Evolutionary conservation across 2,888 invertebrate genomes (phyloP).

Genomic region (Pyrocoelia pectoralis): DNA sequence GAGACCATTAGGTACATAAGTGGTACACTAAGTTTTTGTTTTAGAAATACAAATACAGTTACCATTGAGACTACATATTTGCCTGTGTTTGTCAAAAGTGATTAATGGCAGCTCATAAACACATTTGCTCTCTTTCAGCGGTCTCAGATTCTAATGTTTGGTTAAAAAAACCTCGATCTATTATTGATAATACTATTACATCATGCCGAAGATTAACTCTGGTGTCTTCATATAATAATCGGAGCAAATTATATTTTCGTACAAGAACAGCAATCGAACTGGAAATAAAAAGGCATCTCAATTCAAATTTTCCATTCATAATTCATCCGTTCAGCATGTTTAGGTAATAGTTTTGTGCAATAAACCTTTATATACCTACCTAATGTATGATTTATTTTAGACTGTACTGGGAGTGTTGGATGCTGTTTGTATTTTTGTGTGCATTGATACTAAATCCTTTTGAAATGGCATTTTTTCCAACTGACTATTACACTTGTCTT

Average conservation of each 20-base stretch:
- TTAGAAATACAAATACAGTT: too few species aligned
- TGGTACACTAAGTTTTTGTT: too few species aligned
- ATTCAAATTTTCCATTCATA: conserved; percentile 42
- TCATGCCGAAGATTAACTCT: conserved; percentile 14
- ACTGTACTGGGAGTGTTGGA: conserved; percentile 37
- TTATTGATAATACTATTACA: background rate
- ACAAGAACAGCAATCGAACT: conserved; percentile 48
- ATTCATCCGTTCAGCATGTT: conserved; percentile 58
- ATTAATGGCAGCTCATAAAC: too few species aligned
- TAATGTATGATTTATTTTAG: conserved; percentile 10
- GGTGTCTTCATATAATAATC: conserved; percentile 20
- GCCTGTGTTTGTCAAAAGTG: too few species aligned
- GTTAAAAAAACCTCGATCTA: background rate
- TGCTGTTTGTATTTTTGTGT: conserved; percentile 29
- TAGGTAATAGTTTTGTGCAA: conserved; percentile 9
- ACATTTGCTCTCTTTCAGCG: too few species aligned
- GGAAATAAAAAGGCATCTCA: conserved; percentile 52
- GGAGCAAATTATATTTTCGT: conserved; percentile 43
- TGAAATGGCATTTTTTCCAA: conserved; percentile 12
- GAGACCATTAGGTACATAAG: too few species aligned
- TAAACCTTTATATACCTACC: background rate
- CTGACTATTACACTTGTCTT: background rate
- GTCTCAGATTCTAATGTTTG: too few species aligned
- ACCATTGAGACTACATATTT: too few species aligned
- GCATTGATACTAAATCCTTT: conserved; percentile 39